These are phyloP conservation scores for Cephus rjabovi DNA, from an alignment of 2,888 invertebrate genomes.

Conservation along the genomic window DNA sequence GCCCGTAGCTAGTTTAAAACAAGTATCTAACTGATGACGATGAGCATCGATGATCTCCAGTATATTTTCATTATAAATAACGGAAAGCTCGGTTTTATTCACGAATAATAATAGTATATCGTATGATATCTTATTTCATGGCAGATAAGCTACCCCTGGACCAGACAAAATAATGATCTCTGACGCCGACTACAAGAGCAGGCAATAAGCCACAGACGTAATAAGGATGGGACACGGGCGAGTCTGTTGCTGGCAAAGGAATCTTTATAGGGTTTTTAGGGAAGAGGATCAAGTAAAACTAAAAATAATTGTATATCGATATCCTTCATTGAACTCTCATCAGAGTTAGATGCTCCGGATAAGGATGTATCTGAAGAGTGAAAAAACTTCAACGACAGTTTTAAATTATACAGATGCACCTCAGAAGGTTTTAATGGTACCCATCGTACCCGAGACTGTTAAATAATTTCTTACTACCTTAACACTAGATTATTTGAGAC, in stretches of 20 bases:
- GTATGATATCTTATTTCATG: background rate
- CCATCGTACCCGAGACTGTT: background rate
- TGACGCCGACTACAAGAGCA: background rate
- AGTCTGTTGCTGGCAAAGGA: background rate
- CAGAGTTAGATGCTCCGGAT: background rate
- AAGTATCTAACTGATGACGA: background rate
- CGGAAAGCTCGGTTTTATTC: background rate
- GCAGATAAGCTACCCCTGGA: background rate
- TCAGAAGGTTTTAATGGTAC: too few relatives aligned
- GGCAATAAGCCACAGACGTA: background rate
- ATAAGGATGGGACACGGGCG: background rate
- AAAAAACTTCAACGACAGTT: background rate
- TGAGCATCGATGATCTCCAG: background rate
- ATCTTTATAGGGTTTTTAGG: background rate
- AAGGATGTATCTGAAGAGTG: background rate
- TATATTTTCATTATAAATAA: background rate
- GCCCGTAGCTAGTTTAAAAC: background rate
- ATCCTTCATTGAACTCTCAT: background rate
- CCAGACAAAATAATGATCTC: background rate
- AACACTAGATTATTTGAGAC: background rate
- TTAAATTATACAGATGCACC: background rate
- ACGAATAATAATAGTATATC: background rate
- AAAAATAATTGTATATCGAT: conserved; percentile 3
- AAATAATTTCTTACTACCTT: background rate
- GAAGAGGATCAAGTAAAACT: conserved; percentile 21